Percentiles rank a stretch among this genome's conserved stretches.
Evolutionary conservation across 2,888 invertebrate species (phyloP).

Genomic region (Andricus curvator): DNA sequence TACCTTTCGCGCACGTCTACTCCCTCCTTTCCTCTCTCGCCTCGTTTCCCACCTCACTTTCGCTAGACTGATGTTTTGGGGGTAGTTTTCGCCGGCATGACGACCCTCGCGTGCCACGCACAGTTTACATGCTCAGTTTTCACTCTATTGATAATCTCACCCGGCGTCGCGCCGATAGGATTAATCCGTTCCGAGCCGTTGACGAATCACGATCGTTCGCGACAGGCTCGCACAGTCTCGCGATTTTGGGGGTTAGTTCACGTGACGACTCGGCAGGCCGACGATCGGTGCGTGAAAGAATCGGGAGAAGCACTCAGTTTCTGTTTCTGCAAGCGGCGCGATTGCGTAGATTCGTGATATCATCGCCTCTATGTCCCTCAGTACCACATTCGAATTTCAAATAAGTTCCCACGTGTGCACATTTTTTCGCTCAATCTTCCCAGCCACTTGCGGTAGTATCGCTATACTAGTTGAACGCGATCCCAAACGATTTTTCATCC

Average conservation of each 20-base stretch:
- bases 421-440: slow-evolving; percentile 3
- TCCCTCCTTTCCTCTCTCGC: slow-evolving; percentile 4
- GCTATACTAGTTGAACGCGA: background rate
- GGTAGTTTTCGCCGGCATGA: slow-evolving; percentile 39
- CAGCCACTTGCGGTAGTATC: background rate
- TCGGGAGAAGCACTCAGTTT: background rate
- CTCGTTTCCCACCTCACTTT: slow-evolving; percentile 32
- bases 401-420: slow-evolving; percentile 29
- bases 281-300: slow-evolving; percentile 32
- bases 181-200: slow-evolving; percentile 37
- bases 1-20: slow-evolving; percentile 26
- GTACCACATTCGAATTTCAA: slow-evolving; percentile 19
- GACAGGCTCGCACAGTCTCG: slow-evolving; percentile 60
- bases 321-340: background rate
- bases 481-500: background rate
- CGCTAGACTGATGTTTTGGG: slow-evolving; percentile 30
- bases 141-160: slow-evolving; percentile 38
- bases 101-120: slow-evolving; percentile 36
- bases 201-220: slow-evolving; percentile 51
- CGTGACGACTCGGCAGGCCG: slow-evolving; percentile 48
- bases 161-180: slow-evolving; percentile 38
- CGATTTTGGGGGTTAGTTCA: slow-evolving; percentile 66
- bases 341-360: slow-evolving; percentile 4
- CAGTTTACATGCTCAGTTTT: slow-evolving; percentile 38
- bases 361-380: background rate